Conservation (phyloP, 1,140 invertebrate genomes). For the Anastatus disparis region DNA sequence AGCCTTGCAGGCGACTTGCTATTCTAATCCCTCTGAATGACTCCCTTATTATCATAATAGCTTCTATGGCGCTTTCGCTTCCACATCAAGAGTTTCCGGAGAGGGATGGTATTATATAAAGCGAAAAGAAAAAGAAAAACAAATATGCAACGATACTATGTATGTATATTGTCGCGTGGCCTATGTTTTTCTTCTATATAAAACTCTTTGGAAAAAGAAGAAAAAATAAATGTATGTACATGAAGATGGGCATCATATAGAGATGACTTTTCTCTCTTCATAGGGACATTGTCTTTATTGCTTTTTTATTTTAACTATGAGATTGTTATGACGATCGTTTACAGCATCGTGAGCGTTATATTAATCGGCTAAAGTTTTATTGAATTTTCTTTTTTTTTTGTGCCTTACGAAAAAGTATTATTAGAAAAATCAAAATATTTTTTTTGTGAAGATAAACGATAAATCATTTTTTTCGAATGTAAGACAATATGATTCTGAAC, state of each 20-base stretch:
- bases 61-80: slow-evolving; percentile 9
- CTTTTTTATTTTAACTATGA: slow-evolving; percentile 24
- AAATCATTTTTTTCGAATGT: too few species aligned
- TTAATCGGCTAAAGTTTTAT: too few species aligned
- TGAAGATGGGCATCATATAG: neutral
- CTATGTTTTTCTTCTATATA: too few species aligned
- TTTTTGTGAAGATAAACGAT: too few species aligned
- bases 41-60: slow-evolving; percentile 60
- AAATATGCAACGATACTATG: neutral
- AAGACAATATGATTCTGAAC: too few species aligned
- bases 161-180: slow-evolving; percentile 1
- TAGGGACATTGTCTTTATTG: slow-evolving; percentile 22
- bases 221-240: too few species aligned
- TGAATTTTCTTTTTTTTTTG: too few species aligned
- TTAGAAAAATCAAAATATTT: too few species aligned
- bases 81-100: slow-evolving; percentile 14
- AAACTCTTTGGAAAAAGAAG: too few species aligned
- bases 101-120: neutral
- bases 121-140: neutral
- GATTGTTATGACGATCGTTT: too few species aligned
- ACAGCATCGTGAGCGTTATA: neutral
- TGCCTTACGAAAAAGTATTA: too few species aligned
- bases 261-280: slow-evolving; percentile 34
- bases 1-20: slow-evolving; percentile 54
- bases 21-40: slow-evolving; percentile 57